A percentile compares a stretch with the other conserved stretches of the same genome.
Evolutionary conservation across 2,888 invertebrate genomes (phyloP).

Genomic region (Clepsis dumicolana): DNA sequence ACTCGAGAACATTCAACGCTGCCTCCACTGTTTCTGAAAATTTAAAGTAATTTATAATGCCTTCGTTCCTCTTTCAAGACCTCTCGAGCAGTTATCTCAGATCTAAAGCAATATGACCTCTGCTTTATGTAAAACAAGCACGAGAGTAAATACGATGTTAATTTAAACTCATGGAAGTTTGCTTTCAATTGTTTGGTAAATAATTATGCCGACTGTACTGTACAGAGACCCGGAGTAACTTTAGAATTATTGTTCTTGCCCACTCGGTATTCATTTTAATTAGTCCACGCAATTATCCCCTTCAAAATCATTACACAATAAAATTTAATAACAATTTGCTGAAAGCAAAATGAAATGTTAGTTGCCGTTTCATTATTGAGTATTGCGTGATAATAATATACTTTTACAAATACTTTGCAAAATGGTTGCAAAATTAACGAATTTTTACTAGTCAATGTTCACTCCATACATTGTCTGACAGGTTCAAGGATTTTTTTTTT

Average conservation of each 20-base stretch:
- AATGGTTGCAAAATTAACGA: neutral
- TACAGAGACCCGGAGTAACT: neutral
- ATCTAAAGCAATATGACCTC: neutral
- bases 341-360: neutral
- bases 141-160: neutral
- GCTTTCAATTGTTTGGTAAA: neutral
- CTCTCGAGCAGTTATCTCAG: neutral
- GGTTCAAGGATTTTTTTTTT: neutral
- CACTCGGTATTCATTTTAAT: neutral
- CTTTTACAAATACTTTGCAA: neutral
- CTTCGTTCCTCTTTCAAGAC: neutral
- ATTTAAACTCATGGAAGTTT: neutral
- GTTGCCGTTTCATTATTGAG: neutral
- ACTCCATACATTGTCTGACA: neutral
- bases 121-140: neutral
- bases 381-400: no score
- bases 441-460: neutral
- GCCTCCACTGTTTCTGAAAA: conserved; percentile 4
- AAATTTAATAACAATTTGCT: neutral
- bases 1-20: conserved; percentile 11
- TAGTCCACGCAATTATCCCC: conserved; percentile 2
- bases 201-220: neutral
- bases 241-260: conserved; percentile 1
- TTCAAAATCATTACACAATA: neutral
- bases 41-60: conserved; percentile 7